Conservation (phyloP, 2,888 invertebrate genomes). For the Hylaea fasciaria region DNA sequence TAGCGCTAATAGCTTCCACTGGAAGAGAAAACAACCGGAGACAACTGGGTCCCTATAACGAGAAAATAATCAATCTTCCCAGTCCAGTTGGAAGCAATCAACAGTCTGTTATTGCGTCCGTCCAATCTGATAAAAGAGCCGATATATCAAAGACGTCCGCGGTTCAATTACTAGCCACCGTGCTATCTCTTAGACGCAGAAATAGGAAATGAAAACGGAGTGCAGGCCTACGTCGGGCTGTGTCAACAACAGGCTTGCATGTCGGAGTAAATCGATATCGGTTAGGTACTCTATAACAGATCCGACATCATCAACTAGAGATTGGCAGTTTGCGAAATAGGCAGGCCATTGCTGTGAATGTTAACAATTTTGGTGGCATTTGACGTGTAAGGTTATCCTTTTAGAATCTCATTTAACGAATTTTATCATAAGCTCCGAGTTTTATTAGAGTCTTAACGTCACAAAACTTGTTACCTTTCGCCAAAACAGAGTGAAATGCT, state of each 20-base stretch:
- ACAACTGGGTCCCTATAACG: slow-evolving; percentile 63
- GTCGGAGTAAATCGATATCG: slow-evolving; percentile 50
- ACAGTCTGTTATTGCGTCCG: slow-evolving; percentile 82
- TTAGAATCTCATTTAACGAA: too few relatives aligned
- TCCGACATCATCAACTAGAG: slow-evolving; percentile 9
- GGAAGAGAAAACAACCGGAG: slow-evolving; percentile 62
- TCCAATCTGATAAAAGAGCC: slow-evolving; percentile 82
- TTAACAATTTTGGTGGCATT: neutral
- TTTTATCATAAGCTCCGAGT: too few relatives aligned
- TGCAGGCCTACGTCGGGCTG: slow-evolving; percentile 62
- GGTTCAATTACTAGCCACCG: slow-evolving; percentile 79
- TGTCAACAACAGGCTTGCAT: slow-evolving; percentile 60
- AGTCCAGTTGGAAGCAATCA: slow-evolving; percentile 84
- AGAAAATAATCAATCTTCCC: slow-evolving; percentile 84
- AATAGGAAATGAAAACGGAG: slow-evolving; percentile 75
- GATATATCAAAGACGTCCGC: slow-evolving; percentile 84
- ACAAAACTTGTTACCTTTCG: too few relatives aligned
- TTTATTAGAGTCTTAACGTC: too few relatives aligned
- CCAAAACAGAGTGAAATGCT: too few relatives aligned
- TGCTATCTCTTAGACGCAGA: slow-evolving; percentile 76
- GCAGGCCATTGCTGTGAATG: neutral
- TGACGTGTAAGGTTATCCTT: neutral
- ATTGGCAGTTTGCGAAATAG: neutral
- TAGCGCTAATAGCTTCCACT: slow-evolving; percentile 25
- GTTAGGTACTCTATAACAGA: slow-evolving; percentile 3